Evolutionary conservation across 2,888 invertebrate species (phyloP), one percentile per base, ranked within the genome.

Genomic region (Clitarchus hookeri): DNA sequence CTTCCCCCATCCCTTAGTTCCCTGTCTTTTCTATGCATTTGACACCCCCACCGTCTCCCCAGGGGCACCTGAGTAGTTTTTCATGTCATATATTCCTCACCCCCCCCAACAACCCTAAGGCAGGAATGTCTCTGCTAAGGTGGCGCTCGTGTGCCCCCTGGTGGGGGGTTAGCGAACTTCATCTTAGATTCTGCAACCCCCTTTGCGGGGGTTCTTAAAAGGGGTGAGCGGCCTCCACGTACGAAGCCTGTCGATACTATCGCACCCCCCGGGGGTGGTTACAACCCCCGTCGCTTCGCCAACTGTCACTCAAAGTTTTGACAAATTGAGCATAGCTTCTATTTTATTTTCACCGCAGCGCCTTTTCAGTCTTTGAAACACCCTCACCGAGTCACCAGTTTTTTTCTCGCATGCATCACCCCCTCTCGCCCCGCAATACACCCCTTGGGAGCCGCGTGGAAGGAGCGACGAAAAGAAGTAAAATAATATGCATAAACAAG

Each of bases 271-370:
- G 16, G 80, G 80, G 80, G 80, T 19, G 80, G 27, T 13, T 82
- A 36, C 44, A 1, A 13, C n/a, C 44, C 82, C 26, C 44, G 16
- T 6, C 44, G 11, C 82, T 36, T 82, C 82, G 36, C 82, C 13
- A 12, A 27, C 79, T 79, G 79, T 79, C 79, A 79, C 27, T 48
- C 25, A 12, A 36, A n/a, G 79, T 82, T 82, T 82, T 82, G 82
- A 82, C 82, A 82, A 82, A 82, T 82, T 82, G 82, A 82, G 82
- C 82, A 65, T n/a, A 11, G 65, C 65, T 65, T 65, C n/a, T 65
- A 19, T 65, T 65, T 65, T 23, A 1, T 19, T 9, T 19, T 19
- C 23, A 16, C 65, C n/a, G 2, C 65, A n/a, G 8, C n/a, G 65
- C 65, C 65, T 65, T 65, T 48, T 16, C 48, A 48, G 16, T 16